These are phyloP conservation scores for Platynereis dumerilii DNA, from an alignment of 2,888 invertebrate genomes.

Conservation along the genomic window DNA sequence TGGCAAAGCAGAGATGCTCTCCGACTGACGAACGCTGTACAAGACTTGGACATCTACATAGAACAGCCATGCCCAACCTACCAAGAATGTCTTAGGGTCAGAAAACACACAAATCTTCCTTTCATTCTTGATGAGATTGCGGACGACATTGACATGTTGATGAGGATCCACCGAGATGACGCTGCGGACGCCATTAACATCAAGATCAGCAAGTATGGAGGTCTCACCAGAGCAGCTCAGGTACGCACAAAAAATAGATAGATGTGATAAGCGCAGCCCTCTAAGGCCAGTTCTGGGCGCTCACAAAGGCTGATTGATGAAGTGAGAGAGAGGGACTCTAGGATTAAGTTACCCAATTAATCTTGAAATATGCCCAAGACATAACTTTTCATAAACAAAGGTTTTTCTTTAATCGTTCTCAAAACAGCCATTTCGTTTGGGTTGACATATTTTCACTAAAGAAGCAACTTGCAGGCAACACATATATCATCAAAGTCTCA, in stretches of 20 bases:
- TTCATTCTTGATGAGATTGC: constrained; percentile 33
- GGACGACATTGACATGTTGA: constrained; percentile 16
- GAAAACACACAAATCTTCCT: constrained; percentile 28
- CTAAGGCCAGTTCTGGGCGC: no score
- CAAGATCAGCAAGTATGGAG: constrained; percentile 35
- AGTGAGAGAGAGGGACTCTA: no score
- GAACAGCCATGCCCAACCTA: constrained; percentile 33
- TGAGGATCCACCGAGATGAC: constrained; percentile 16
- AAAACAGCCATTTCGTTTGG: no score
- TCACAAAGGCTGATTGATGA: no score
- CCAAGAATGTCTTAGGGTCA: constrained; percentile 30
- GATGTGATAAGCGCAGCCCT: no score
- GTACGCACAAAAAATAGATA: constrained; percentile 4
- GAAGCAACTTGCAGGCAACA: no score
- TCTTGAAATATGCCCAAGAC: no score
- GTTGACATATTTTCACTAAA: no score
- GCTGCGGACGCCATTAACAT: constrained; percentile 33
- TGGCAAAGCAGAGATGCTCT: constrained; percentile 31
- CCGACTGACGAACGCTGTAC: constrained; percentile 22
- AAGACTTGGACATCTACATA: constrained; percentile 32
- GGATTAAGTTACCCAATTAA: no score
- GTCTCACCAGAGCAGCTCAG: constrained; percentile 31
- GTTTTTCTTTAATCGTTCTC: no score
- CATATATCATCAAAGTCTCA: no score
- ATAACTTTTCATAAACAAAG: no score